Conservation (phyloP, 2,113 vertebrate genomes). For the Lota lota region DNA sequence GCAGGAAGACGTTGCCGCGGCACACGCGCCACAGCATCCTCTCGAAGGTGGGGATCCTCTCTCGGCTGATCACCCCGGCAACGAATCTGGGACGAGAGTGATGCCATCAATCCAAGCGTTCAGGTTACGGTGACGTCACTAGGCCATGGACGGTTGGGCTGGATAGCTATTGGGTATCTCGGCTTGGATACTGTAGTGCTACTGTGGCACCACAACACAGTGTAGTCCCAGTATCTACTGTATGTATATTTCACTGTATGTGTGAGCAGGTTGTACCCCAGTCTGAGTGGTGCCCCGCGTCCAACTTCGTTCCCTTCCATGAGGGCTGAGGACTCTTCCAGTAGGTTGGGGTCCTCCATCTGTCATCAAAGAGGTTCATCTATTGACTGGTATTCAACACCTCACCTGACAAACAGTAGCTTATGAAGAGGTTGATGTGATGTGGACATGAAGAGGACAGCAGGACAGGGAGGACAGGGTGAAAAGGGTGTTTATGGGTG, state of each 20-base stretch:
- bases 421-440: not conserved
- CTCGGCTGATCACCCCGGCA: constrained; percentile 93
- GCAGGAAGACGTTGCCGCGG: constrained; percentile 94
- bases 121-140: too few species aligned
- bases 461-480: too few species aligned
- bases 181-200: too few species aligned
- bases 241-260: too few species aligned
- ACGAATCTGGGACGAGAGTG: constrained; percentile 80
- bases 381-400: constrained; percentile 39
- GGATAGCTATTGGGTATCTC: too few species aligned
- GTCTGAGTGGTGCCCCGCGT: constrained; percentile 87
- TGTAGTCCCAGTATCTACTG: too few species aligned
- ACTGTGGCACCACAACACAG: too few species aligned
- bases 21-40: constrained; percentile 98
- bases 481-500: too few species aligned
- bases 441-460: too few species aligned
- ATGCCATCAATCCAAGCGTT: too few species aligned
- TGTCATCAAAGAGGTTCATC: constrained; percentile 73
- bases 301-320: constrained; percentile 93
- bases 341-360: constrained; percentile 99
- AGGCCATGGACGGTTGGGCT: too few species aligned
- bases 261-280: constrained; percentile 74
- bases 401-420: not conserved
- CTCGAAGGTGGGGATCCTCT: constrained; percentile 95
- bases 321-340: constrained; percentile 95